Conservation (phyloP, 2,113 vertebrate species). For the Candoia aspera region DNA sequence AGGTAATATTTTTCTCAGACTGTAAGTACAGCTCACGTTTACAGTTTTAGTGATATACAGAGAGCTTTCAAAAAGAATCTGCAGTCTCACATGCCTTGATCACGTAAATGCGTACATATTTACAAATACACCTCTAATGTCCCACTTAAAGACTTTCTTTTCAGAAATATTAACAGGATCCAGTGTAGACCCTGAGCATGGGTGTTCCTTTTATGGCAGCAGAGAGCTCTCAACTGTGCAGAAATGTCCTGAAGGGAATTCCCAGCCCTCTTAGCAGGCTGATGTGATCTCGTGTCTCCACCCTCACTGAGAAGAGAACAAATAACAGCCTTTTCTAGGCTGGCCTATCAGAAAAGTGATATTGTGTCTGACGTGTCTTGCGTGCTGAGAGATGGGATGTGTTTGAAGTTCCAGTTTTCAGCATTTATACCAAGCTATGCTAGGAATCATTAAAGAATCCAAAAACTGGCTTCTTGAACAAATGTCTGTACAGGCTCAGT, state of each 20-base stretch:
- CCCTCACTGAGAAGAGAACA: not conserved
- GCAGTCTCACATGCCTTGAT: not conserved
- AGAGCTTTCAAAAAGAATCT: not conserved
- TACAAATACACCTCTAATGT: not conserved
- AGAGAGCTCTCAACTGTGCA: not conserved
- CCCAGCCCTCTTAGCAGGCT: conserved; percentile 11
- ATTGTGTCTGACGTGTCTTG: conserved; percentile 37
- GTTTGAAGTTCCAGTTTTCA: conserved; percentile 1
- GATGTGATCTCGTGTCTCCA: conserved; percentile 21
- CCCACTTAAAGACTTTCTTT: not conserved
- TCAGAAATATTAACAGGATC: not conserved
- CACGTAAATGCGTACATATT: not conserved
- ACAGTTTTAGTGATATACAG: not conserved
- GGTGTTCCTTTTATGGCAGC: conserved; percentile 27
- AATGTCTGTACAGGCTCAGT: not conserved
- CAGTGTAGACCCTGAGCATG: not conserved
- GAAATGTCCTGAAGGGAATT: conserved; percentile 4
- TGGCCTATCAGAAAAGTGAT: conserved; percentile 5
- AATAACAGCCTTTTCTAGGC: not conserved
- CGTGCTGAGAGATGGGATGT: conserved; percentile 29
- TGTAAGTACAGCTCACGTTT: not conserved
- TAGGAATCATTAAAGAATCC: not conserved
- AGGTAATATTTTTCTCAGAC: conserved; percentile 7
- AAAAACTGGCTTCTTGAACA: not conserved
- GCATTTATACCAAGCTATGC: not conserved